Base-by-base conservation (phyloP, 2,888 invertebrate species). In the Parnassius mnemosyne region DNA sequence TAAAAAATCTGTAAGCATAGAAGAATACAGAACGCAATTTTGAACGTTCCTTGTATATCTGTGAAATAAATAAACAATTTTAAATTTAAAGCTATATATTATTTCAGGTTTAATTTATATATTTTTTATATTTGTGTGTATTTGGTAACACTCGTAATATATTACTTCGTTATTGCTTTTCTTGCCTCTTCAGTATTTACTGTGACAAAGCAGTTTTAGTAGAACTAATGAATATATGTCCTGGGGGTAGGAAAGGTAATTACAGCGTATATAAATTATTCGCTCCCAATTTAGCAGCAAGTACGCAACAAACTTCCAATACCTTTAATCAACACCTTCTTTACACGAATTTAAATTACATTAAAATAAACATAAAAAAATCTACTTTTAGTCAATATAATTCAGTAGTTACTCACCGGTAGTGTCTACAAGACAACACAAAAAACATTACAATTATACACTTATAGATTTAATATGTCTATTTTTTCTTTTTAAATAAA, bases 261-360 rank as follows among this genome's bases (percentile, higher is more conserved):
- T 81, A 79, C 70, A 68, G 63, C 69, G 73, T 69, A 74, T 75
- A 83, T 82, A 78, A 80, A 80, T 83, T 77, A 81, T 81, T 79
- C 75, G 66, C 68, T 69, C 67, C 71, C 74, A 74, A 76, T 80
- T 71, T 67, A 73, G 77, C 79, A 70, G n/a, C 50, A 20, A 51
- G n/a, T 16, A 20, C 42, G 57, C 10, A 20, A 10, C 13, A 43
- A 10, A 3, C 9, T 11, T 10, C 3, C 43, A 43, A 43, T 43
- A 43, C 43, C 43, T 43, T 1, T 10, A 43, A 43, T 43, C 11
- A 11, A 43, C 11, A 43, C 43, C 5, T 43, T 25, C 25, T 25
- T 5, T 25, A 25, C 3, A 25, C 3, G 25, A 25, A 25, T 25
- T 25, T 2, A 25, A 3, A 5, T 3, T 3, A 25, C 3, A 25